phyloP scores from a whole-genome alignment of 2,113 vertebrate species.

The Butastur rufipennis region DNA sequence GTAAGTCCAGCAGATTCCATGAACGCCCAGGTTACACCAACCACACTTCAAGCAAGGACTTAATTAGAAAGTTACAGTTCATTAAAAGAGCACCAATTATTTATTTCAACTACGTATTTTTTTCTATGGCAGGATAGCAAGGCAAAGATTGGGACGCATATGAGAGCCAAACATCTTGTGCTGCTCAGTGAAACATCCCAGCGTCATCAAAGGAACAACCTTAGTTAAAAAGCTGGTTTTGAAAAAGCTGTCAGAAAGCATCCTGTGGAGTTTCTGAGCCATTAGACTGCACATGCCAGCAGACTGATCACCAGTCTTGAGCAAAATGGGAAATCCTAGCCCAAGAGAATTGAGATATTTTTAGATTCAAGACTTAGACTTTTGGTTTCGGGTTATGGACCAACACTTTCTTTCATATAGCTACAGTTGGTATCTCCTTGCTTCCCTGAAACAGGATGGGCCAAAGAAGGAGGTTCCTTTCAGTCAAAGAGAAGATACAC shows the following conservation, averaged over 20 bases:
- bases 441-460: neutral
- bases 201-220: neutral
- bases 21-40: neutral
- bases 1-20: neutral
- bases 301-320: neutral
- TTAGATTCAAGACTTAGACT: neutral
- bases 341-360: neutral
- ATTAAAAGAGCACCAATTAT: conserved; percentile 20
- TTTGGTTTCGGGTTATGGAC: neutral
- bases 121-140: neutral
- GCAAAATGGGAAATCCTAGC: neutral
- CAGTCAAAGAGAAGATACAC: neutral
- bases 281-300: neutral
- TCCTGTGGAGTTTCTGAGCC: neutral
- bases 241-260: neutral
- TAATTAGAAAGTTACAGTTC: conserved; percentile 50
- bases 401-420: neutral
- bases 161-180: neutral
- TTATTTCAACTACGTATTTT: neutral
- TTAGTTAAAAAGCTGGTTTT: neutral
- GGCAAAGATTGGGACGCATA: neutral
- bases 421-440: neutral
- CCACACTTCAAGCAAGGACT: neutral
- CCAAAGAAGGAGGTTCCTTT: neutral
- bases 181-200: neutral